A percentile compares a stretch with the other conserved stretches of the same genome.
phyloP scores from a whole-genome alignment of 2,113 vertebrate genomes.

The Ciconia boyciana region DNA sequence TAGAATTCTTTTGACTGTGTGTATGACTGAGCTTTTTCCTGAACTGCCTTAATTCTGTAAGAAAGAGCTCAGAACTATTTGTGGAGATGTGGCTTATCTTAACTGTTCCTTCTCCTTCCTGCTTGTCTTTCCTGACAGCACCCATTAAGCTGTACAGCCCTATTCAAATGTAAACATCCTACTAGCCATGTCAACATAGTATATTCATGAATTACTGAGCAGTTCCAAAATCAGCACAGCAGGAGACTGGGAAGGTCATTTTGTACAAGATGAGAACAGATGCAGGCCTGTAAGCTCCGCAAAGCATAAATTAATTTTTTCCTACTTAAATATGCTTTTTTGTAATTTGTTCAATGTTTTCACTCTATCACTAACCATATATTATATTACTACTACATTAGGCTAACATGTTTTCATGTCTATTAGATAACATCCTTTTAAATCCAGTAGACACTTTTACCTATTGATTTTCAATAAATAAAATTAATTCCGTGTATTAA shows the following conservation, averaged over 20 bases:
- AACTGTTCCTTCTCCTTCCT: constrained; percentile 15
- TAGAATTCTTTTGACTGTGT: not conserved
- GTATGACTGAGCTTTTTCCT: not conserved
- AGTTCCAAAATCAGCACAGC: not conserved
- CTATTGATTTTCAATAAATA: constrained; percentile 28
- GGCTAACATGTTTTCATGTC: not conserved
- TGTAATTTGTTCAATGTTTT: not conserved
- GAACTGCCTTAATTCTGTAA: not conserved
- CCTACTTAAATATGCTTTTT: not conserved
- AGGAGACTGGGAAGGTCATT: not conserved
- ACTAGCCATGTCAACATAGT: not conserved
- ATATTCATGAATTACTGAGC: not conserved
- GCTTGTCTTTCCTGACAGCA: not conserved
- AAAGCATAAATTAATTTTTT: not conserved
- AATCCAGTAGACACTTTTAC: not conserved
- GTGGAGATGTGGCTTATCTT: constrained; percentile 25
- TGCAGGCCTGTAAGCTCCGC: not conserved
- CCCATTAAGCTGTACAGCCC: not conserved
- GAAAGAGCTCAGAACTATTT: not conserved
- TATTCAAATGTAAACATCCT: constrained; percentile 17
- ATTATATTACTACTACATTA: not conserved
- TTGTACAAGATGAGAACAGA: not conserved
- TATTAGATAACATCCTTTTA: not conserved
- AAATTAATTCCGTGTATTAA: not conserved
- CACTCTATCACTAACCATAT: not conserved